A percentile compares a stretch with the other conserved stretches of the same genome.
Conservation (phyloP, 92 coral and sea anemone species). For the Galaxea fascicularis region DNA sequence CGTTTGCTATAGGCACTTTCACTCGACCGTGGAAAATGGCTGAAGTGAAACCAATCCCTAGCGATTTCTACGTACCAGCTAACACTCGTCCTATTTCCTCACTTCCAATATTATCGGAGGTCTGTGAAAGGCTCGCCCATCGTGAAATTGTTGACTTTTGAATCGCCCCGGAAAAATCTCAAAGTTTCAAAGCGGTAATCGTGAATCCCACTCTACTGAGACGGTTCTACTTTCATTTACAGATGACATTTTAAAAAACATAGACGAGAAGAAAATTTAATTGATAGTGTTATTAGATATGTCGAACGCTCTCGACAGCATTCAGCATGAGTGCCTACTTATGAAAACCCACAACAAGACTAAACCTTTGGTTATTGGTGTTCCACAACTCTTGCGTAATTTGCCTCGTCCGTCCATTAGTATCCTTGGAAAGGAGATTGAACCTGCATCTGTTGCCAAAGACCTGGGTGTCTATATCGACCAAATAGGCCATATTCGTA, state of each 20-base stretch:
- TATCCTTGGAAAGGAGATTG: no score
- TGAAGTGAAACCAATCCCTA: not conserved
- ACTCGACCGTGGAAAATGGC: not conserved
- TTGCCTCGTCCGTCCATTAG: not conserved
- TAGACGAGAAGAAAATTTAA: conserved; percentile 42
- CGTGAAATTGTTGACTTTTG: no score
- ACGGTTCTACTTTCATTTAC: no score
- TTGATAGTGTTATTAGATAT: conserved; percentile 28
- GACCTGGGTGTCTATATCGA: no score
- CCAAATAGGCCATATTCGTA: no score
- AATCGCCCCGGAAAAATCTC: conserved; percentile 6
- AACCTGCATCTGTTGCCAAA: no score
- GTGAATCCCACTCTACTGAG: conserved; percentile 44
- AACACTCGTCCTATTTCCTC: no score
- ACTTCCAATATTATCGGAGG: no score
- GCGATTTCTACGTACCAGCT: no score
- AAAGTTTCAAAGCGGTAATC: conserved; percentile 37
- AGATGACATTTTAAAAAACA: conserved; percentile 46
- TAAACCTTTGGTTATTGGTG: conserved; percentile 25
- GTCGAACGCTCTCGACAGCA: conserved; percentile 42
- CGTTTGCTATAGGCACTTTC: not conserved
- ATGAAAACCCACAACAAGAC: conserved; percentile 14
- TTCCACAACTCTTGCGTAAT: conserved; percentile 26
- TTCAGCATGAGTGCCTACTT: conserved; percentile 44
- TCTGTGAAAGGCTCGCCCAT: no score